Conservation (phyloP, 2,888 invertebrate species). For the Lasioglossum marginatum region DNA sequence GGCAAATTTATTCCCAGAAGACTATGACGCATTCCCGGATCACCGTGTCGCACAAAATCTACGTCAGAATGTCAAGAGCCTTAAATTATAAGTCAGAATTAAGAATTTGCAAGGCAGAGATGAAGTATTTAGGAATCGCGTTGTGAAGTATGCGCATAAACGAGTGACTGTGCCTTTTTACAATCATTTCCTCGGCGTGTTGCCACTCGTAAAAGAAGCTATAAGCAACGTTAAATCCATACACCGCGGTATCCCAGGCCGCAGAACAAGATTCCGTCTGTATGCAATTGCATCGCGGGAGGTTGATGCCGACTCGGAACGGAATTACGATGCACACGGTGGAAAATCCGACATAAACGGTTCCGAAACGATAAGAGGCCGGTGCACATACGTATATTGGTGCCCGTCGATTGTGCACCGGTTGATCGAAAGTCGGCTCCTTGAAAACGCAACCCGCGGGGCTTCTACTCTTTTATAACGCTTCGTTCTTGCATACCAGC, state of each 20-base stretch:
- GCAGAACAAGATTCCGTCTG: background rate
- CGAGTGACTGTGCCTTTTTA: background rate
- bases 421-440: slow-evolving; percentile 34
- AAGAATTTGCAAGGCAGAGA: background rate
- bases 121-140: background rate
- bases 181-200: background rate
- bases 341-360: slow-evolving; percentile 31
- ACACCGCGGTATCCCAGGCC: background rate
- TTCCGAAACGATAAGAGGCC: slow-evolving; percentile 29
- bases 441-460: slow-evolving; percentile 15
- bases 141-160: background rate
- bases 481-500: slow-evolving; percentile 22
- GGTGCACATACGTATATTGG: slow-evolving; percentile 6
- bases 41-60: background rate
- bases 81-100: background rate
- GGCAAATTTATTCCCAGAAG: too few relatives aligned
- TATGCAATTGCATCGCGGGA: background rate
- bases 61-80: background rate
- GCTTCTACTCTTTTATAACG: slow-evolving; percentile 24
- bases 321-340: slow-evolving; percentile 8
- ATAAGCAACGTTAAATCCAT: background rate
- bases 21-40: background rate
- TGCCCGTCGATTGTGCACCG: slow-evolving; percentile 35
- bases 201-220: background rate
- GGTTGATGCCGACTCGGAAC: slow-evolving; percentile 2